Conservation (phyloP, 2,113 vertebrate species). For the Galemys pyrenaicus region DNA sequence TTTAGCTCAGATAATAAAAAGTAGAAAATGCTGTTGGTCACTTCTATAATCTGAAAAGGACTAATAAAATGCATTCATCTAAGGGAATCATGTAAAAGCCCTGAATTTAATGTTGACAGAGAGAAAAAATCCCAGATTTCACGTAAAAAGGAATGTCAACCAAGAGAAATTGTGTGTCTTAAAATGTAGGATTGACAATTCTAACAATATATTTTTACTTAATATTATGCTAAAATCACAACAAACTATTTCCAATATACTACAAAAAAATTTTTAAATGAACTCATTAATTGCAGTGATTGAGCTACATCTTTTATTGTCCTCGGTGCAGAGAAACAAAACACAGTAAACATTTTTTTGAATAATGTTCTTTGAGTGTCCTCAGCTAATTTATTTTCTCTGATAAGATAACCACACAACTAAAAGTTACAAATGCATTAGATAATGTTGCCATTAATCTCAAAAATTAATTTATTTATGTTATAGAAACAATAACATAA, state of each 20-base stretch:
- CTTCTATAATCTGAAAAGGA: not conserved
- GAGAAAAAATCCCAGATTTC: not conserved
- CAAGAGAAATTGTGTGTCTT: not conserved
- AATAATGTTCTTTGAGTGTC: not conserved
- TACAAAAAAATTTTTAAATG: not conserved
- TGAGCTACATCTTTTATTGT: not conserved
- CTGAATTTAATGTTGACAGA: slow-evolving; percentile 5
- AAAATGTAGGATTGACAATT: not conserved
- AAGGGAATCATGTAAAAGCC: not conserved
- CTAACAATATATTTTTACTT: not conserved
- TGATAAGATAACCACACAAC: not conserved
- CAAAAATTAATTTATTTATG: not conserved
- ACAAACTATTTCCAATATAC: not conserved
- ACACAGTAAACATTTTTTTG: not conserved
- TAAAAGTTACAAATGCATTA: not conserved
- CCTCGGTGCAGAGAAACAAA: not conserved
- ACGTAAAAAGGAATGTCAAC: not conserved
- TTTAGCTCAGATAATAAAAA: slow-evolving; percentile 48
- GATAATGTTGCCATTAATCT: not conserved
- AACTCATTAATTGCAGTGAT: not conserved
- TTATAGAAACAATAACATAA: not conserved
- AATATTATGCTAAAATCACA: not conserved
- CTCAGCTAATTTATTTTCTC: not conserved
- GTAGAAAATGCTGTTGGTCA: not conserved
- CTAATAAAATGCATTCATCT: slow-evolving; percentile 66